Evolutionary conservation across 35 echinoderm and acorn worm species (phyloP).

Genomic region (Heliocidaris erythrogramma): DNA sequence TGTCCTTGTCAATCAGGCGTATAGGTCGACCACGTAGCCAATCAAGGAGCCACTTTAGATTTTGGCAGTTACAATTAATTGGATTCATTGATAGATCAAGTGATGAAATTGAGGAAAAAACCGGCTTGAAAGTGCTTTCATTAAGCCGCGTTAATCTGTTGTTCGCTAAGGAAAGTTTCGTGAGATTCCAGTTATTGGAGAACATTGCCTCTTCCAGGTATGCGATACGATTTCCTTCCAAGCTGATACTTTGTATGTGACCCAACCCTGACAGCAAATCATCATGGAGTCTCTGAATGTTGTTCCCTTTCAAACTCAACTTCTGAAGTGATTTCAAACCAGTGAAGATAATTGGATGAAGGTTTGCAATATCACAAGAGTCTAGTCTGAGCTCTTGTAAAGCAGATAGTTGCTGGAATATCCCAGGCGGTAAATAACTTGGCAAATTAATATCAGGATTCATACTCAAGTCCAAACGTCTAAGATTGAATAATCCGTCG

Average conservation of each 20-base stretch:
- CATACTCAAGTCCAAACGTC: background rate
- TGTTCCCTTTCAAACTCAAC: background rate
- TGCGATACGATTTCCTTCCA: background rate
- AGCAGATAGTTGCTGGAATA: background rate
- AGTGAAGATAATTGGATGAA: background rate
- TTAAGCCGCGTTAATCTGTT: background rate
- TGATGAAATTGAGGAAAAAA: background rate
- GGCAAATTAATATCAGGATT: background rate
- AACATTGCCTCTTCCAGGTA: background rate
- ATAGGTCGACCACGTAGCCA: background rate
- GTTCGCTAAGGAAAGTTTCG: background rate
- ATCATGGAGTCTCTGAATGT: background rate
- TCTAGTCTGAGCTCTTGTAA: background rate
- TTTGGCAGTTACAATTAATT: background rate
- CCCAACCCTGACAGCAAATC: background rate
- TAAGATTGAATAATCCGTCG: background rate
- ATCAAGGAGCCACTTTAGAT: background rate
- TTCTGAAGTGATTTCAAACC: background rate
- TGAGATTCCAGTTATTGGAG: background rate
- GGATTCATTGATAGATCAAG: background rate
- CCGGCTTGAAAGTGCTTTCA: background rate
- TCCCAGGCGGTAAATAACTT: background rate
- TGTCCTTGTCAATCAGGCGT: background rate
- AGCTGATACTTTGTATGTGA: background rate
- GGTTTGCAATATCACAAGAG: background rate